Percentiles rank a stretch among this genome's conserved stretches.
These are phyloP conservation scores for Sphecodes monilicornis DNA, from an alignment of 2,888 invertebrate species.

Conservation along the genomic window DNA sequence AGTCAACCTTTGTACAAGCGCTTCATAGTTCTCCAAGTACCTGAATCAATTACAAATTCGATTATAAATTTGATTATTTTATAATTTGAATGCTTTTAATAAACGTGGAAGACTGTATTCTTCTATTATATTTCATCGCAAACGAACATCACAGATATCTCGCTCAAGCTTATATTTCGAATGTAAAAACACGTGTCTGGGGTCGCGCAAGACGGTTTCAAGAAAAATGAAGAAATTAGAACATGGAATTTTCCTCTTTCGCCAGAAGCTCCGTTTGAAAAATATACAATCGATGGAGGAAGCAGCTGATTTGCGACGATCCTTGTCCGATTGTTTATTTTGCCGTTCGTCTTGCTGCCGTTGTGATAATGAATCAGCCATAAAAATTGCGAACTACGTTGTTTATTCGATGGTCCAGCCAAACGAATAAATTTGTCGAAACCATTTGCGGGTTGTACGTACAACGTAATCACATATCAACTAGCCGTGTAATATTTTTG, in stretches of 20 bases:
- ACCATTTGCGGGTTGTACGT: neutral
- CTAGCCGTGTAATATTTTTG: conserved; percentile 10
- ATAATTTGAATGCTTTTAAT: neutral
- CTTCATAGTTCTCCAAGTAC: conserved; percentile 77
- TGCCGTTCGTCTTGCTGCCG: conserved; percentile 19
- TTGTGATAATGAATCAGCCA: conserved; percentile 33
- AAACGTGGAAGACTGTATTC: neutral
- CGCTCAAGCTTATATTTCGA: neutral
- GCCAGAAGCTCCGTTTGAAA: conserved; percentile 32
- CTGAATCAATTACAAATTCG: conserved; percentile 60
- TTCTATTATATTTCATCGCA: neutral
- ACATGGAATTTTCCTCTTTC: conserved; percentile 15
- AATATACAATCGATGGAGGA: conserved; percentile 52
- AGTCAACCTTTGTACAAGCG: conserved; percentile 72
- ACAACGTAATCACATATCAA: conserved; percentile 9
- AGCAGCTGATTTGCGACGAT: conserved; percentile 47
- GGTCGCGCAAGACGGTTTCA: neutral
- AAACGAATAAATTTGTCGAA: conserved; percentile 38
- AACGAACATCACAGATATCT: neutral
- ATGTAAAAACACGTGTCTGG: neutral
- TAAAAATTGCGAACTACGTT: conserved; percentile 49
- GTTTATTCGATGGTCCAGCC: conserved; percentile 23
- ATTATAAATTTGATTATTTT: no score
- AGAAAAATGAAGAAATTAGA: neutral
- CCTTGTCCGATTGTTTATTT: conserved; percentile 50